phyloP scores from a whole-genome alignment of 2,888 invertebrate genomes.

The Drosophila mimetica region DNA sequence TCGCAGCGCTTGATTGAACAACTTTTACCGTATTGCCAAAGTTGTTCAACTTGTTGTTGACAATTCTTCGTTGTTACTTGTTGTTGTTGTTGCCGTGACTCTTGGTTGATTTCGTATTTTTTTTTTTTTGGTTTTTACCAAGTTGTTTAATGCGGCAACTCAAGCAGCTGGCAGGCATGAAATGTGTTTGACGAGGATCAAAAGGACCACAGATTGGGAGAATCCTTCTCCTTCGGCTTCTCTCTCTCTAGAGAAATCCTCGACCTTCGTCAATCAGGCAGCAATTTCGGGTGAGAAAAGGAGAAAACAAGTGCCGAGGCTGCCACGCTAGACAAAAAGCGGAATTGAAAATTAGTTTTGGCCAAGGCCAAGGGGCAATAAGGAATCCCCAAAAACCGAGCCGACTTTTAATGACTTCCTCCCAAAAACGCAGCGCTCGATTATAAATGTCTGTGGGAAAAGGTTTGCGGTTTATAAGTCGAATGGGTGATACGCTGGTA shows the following conservation, averaged over 20 bases:
- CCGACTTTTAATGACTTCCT: conserved; percentile 60
- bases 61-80: conserved; percentile 42
- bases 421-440: conserved; percentile 17
- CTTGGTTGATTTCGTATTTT: conserved; percentile 48
- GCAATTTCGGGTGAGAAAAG: conserved; percentile 34
- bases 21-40: conserved; percentile 37
- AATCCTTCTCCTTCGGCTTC: conserved; percentile 8
- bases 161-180: conserved; percentile 49
- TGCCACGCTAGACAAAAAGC: conserved; percentile 71
- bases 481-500: conserved; percentile 36
- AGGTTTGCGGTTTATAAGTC: conserved; percentile 5
- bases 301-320: conserved; percentile 72
- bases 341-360: conserved; percentile 61
- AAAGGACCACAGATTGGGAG: conserved; percentile 28
- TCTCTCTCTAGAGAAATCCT: conserved; percentile 1
- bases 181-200: conserved; percentile 76
- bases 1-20: conserved; percentile 25
- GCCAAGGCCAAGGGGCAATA: conserved; percentile 10
- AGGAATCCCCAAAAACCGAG: conserved; percentile 33
- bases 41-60: conserved; percentile 39
- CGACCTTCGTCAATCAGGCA: conserved; percentile 70
- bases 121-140: background rate
- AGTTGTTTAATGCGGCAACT: conserved; percentile 21
- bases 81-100: conserved; percentile 24
- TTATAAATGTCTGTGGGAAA: conserved; percentile 41